A percentile compares a stretch with the other conserved stretches of the same genome.
phyloP scores from a whole-genome alignment of 2,888 invertebrate species.

The Eupithecia vulgata region DNA sequence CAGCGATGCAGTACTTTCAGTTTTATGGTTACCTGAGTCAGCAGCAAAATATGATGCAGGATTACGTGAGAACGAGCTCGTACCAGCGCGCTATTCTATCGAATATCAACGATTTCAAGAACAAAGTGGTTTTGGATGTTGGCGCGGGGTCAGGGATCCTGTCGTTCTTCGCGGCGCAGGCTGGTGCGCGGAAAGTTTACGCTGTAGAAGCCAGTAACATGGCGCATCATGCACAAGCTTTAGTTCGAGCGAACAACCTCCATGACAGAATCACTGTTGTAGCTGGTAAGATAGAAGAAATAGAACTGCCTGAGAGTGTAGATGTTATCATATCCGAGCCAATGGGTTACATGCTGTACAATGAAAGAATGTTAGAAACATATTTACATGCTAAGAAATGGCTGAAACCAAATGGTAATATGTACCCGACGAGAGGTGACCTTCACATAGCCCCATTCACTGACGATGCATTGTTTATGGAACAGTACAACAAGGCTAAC shows the following conservation, averaged over 20 bases:
- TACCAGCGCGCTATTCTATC: conserved; percentile 98
- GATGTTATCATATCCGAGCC: conserved; percentile 99
- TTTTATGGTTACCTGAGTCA: conserved; percentile 99
- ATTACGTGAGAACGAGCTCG: conserved; percentile 98
- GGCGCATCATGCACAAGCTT: conserved; percentile 96
- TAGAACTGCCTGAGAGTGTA: conserved; percentile 96
- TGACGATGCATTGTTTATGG: conserved; percentile 98
- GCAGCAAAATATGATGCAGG: conserved; percentile 99
- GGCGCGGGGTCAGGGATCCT: conserved; percentile 99
- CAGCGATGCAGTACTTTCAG: conserved; percentile 99
- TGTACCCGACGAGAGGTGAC: conserved; percentile 99
- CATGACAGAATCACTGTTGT: conserved; percentile 95
- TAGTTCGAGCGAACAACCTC: conserved; percentile 95
- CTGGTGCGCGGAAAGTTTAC: conserved; percentile 97
- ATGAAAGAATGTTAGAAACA: conserved; percentile 99
- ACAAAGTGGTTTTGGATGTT: conserved; percentile 97
- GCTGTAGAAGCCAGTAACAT: conserved; percentile 99
- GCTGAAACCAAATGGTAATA: conserved; percentile 95
- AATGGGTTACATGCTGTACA: conserved; percentile 99
- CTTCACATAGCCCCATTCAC: conserved; percentile 98
- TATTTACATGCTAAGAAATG: conserved; percentile 99
- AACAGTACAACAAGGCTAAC: conserved; percentile 99
- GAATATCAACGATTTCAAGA: conserved; percentile 95
- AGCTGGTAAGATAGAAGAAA: conserved; percentile 99
- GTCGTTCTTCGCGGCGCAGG: conserved; percentile 99